A percentile compares a stretch with the other conserved stretches of the same genome.
These are phyloP conservation scores for Drosophila fuyamai DNA, from an alignment of 1,140 invertebrate genomes.

Conservation along the genomic window DNA sequence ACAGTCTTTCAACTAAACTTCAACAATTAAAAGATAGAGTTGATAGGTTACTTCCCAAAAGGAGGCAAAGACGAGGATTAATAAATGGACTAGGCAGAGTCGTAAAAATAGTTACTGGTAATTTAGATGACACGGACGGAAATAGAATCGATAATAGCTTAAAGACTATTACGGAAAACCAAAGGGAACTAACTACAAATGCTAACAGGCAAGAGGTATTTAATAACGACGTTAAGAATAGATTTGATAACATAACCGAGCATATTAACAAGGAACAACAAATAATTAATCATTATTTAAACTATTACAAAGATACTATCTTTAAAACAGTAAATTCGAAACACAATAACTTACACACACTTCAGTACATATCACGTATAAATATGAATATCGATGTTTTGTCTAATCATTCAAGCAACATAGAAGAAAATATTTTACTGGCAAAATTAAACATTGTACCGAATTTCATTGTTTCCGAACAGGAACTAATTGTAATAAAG, in stretches of 20 bases:
- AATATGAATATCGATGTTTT: constrained; percentile 1
- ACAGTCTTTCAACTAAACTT: too few species aligned
- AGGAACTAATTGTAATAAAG: not conserved
- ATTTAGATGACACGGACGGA: not conserved
- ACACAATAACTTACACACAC: not conserved
- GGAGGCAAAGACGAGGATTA: not conserved
- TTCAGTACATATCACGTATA: not conserved
- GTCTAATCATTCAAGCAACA: not conserved
- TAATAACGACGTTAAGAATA: constrained; percentile 7
- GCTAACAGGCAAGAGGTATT: not conserved
- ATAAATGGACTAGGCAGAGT: constrained; percentile 1
- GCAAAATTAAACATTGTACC: constrained; percentile 3
- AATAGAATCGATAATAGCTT: not conserved
- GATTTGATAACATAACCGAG: constrained; percentile 6
- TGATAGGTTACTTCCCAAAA: too few species aligned
- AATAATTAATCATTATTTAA: not conserved
- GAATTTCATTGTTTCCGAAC: not conserved
- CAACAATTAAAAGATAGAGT: too few species aligned
- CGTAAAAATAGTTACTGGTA: not conserved
- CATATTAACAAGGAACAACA: constrained; percentile 7
- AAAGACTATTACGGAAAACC: not conserved
- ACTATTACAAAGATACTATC: not conserved
- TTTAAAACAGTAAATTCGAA: not conserved
- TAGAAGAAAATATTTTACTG: constrained; percentile 1
- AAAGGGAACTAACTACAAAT: not conserved